Conservation (phyloP, 1,140 invertebrate genomes). For the Caenorhabditis tropicalis region DNA sequence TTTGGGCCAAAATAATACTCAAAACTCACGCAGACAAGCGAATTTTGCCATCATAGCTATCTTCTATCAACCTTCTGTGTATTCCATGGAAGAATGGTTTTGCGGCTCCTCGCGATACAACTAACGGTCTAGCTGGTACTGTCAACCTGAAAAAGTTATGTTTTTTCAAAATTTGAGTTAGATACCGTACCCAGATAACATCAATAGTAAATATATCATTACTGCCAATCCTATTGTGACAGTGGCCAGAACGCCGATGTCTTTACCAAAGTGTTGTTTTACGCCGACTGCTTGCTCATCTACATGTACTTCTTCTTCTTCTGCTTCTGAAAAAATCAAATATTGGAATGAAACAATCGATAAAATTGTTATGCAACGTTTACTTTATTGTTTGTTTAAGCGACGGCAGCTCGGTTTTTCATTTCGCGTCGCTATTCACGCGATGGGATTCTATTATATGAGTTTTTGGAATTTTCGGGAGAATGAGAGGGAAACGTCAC, state of each 20-base stretch:
- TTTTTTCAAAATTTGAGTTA: background rate
- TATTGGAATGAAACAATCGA: background rate
- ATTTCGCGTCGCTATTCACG: background rate
- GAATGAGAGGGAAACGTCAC: no score
- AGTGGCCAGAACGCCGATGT: background rate
- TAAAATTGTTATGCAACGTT: conserved; percentile 17
- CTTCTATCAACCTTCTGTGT: background rate
- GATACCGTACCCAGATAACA: background rate
- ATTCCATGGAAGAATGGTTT: background rate
- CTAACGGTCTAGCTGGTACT: background rate
- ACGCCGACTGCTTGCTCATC: background rate
- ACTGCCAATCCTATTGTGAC: background rate
- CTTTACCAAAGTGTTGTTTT: background rate
- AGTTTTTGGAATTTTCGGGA: no score
- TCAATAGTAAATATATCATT: background rate
- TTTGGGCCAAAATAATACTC: background rate
- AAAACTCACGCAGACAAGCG: background rate
- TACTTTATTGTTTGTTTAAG: conserved; percentile 5
- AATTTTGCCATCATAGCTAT: background rate
- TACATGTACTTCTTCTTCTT: background rate
- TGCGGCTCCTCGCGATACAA: background rate
- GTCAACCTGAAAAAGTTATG: background rate
- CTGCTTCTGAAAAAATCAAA: background rate
- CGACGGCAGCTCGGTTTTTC: conserved; percentile 3
- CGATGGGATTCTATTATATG: no score